Evolutionary conservation across 2,888 invertebrate genomes (phyloP), one percentile per base, ranked within the genome.

Genomic region (Salpingus planirostris): DNA sequence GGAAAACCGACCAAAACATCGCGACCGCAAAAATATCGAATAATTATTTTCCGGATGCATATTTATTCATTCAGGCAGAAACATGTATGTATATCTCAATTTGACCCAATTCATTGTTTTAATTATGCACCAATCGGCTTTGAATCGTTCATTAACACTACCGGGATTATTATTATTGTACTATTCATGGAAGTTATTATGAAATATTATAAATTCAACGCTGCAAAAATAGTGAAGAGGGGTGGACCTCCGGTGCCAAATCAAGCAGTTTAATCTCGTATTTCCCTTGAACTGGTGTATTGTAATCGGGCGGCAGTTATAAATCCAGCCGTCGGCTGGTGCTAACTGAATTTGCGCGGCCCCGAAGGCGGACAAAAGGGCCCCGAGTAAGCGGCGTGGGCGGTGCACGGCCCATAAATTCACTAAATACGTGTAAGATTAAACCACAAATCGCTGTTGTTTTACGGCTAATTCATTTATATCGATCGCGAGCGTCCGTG

Each of bases 371-470:
- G 45, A 43, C 44, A 45, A 47, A 47, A 46, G 45, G 43, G 40
- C 39, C 42, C 33, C 35, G 42, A 44, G 47, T 47, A 45, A 50
- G 52, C 48, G 42, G 50, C 18, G 8, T 44, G 43, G 62, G 61
- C 59, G 60, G 54, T 47, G 43, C 53, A 40, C 33, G 42, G 45
- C 38, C 55, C 54, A 60, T 64, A 62, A 64, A 64, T 62, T 60
- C 52, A 46, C 55, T 54, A 59, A 63, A 62, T 62, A 62, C 61
- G 63, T 59, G 59, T 58, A 60, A 64, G 62, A 64, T 64, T 64
- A 63, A 62, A 64, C 64, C 64, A 60, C 64, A 63, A 63, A 63
- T 63, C 62, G 62, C 58, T 61, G 60, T 62, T 62, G 60, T 62
- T 61, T 62, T 62, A 60, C 57, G 60, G 61, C 60, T 62, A 62